Percentiles rank a stretch among this genome's conserved stretches.
phyloP scores from a whole-genome alignment of 2,888 invertebrate species.

The Sisyra terminalis region DNA sequence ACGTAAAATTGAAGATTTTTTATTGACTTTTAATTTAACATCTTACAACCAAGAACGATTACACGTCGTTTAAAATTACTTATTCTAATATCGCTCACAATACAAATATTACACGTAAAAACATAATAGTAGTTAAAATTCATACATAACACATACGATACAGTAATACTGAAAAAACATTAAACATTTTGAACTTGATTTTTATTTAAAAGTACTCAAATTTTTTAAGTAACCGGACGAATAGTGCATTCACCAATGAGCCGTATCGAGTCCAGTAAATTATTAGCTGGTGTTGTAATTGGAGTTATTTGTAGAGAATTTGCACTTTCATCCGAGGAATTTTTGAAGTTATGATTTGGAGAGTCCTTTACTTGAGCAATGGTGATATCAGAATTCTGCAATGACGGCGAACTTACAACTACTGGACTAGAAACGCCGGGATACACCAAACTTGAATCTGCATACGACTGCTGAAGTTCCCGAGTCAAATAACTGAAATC shows the following conservation, averaged over 20 bases:
- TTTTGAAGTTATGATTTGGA: neutral
- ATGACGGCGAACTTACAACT: neutral
- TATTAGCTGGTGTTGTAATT: neutral
- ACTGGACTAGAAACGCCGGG: neutral
- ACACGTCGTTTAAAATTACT: no score
- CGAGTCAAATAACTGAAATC: slow-evolving; percentile 7
- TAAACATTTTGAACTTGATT: no score
- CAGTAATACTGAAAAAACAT: no score
- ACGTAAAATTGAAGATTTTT: no score
- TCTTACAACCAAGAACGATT: no score
- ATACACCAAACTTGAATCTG: neutral
- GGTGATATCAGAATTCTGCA: neutral
- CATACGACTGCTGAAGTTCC: neutral
- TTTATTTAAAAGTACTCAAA: no score
- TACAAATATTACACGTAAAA: no score
- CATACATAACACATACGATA: no score
- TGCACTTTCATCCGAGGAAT: neutral
- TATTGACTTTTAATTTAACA: no score
- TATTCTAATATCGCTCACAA: no score
- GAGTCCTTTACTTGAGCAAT: neutral
- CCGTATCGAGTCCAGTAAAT: slow-evolving; percentile 1
- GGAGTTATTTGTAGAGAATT: neutral
- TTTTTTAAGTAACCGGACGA: slow-evolving; percentile 5
- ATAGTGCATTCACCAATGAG: slow-evolving; percentile 8
- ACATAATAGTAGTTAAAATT: no score